A percentile compares a stretch with the other conserved stretches of the same genome.
phyloP scores from a whole-genome alignment of 2,888 invertebrate genomes.

The Pharmacophagus antenor region DNA sequence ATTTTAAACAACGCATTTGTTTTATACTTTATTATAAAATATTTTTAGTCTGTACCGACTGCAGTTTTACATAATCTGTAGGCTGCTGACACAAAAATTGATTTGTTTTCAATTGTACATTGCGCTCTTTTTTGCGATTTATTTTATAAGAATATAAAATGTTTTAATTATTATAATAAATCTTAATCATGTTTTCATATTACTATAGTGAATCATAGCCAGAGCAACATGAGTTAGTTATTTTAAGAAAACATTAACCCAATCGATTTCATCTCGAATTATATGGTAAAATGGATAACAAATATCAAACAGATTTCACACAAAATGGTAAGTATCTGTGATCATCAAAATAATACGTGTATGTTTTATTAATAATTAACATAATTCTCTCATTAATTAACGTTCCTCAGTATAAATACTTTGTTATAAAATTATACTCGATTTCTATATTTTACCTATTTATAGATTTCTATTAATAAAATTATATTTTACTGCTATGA shows the following conservation, averaged over 20 bases:
- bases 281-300: constrained; percentile 1
- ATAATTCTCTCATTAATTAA: background rate
- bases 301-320: constrained; percentile 1
- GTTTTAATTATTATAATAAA: background rate
- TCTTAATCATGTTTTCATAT: constrained; percentile 1
- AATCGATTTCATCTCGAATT: background rate
- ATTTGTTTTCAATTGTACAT: constrained; percentile 1
- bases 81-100: background rate
- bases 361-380: background rate
- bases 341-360: background rate
- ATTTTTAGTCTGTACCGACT: background rate
- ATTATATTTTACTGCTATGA: background rate
- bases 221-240: background rate
- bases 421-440: background rate
- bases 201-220: background rate
- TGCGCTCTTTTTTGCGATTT: background rate
- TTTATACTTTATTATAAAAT: background rate
- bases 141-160: background rate
- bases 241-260: background rate
- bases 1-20: too few species aligned
- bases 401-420: background rate
- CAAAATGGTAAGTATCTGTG: constrained; percentile 12
- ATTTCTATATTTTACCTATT: background rate
- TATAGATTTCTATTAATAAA: background rate
- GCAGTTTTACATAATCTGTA: background rate